Evolutionary conservation across 2,797 vertebrate species (phyloP).

Genomic region (Chaetodon trifasciatus): DNA sequence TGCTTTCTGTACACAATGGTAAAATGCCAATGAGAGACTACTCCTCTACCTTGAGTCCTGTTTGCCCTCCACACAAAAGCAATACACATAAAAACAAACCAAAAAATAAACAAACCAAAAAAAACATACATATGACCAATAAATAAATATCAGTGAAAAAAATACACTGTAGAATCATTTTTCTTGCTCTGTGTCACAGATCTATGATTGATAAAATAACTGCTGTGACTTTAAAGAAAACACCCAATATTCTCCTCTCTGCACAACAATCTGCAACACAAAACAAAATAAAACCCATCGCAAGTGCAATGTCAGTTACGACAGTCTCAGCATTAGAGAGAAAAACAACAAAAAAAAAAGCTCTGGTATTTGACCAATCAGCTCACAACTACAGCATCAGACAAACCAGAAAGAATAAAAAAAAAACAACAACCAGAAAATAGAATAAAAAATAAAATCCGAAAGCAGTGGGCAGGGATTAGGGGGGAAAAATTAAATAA

Average conservation of each 20-base stretch:
- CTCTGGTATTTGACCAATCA: conserved; percentile 72
- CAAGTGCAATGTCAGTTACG: conserved; percentile 84
- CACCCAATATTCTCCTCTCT: conserved; percentile 65
- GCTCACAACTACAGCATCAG: conserved; percentile 80
- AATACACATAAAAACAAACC: conserved; percentile 49
- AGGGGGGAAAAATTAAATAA: conserved; percentile 55
- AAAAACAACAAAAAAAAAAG: conserved; percentile 35
- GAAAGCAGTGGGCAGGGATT: conserved; percentile 43
- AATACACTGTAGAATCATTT: conserved; percentile 81
- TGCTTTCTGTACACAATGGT: conserved; percentile 64
- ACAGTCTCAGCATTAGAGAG: conserved; percentile 74
- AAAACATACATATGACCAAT: conserved; percentile 75
- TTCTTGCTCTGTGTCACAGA: conserved; percentile 76
- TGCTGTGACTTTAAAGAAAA: conserved; percentile 69
- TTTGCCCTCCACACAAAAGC: conserved; percentile 68
- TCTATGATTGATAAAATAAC: conserved; percentile 79
- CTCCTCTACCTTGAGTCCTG: conserved; percentile 61
- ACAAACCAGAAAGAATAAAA: conserved; percentile 57
- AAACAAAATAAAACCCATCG: conserved; percentile 72
- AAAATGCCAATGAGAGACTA: conserved; percentile 64
- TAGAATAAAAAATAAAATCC: conserved; percentile 41
- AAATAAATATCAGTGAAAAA: conserved; percentile 86
- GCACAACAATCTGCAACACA: conserved; percentile 67
- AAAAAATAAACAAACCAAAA: conserved; percentile 30
- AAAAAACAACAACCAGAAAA: conserved; percentile 44